Conservation (phyloP, 1,140 invertebrate genomes). For the Aporrectodea caliginosa region DNA sequence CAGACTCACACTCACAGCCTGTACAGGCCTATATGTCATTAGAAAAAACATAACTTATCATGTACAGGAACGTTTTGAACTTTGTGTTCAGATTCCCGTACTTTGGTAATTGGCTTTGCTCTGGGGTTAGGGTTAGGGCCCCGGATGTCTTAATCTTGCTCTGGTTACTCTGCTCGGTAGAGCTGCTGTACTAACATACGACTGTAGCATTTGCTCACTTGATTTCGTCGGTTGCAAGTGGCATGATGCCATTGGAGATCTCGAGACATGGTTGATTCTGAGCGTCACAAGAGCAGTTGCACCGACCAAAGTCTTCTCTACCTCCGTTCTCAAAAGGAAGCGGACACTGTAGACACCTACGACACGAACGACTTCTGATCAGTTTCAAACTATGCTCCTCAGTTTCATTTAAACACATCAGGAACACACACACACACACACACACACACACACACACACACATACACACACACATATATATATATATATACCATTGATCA, state of each 20-base stretch:
- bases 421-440: too few relatives aligned
- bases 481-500: not conserved
- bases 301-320: not conserved
- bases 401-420: too few relatives aligned
- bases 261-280: not conserved
- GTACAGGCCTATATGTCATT: too few relatives aligned
- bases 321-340: not conserved
- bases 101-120: not conserved
- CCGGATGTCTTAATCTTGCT: too few relatives aligned
- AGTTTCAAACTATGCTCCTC: not conserved
- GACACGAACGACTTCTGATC: not conserved
- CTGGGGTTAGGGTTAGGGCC: not conserved
- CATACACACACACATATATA: too few relatives aligned
- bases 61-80: too few relatives aligned
- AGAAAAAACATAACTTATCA: too few relatives aligned
- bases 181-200: not conserved
- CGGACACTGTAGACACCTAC: not conserved
- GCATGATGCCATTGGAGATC: not conserved
- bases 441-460: too few relatives aligned
- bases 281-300: not conserved
- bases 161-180: too few relatives aligned
- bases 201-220: not conserved
- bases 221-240: not conserved
- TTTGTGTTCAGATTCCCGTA: too few relatives aligned
- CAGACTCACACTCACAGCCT: too few relatives aligned